Percentiles rank a stretch among this genome's conserved stretches.
Conservation (phyloP, 1,140 invertebrate genomes). For the Drosophila repletoides region DNA sequence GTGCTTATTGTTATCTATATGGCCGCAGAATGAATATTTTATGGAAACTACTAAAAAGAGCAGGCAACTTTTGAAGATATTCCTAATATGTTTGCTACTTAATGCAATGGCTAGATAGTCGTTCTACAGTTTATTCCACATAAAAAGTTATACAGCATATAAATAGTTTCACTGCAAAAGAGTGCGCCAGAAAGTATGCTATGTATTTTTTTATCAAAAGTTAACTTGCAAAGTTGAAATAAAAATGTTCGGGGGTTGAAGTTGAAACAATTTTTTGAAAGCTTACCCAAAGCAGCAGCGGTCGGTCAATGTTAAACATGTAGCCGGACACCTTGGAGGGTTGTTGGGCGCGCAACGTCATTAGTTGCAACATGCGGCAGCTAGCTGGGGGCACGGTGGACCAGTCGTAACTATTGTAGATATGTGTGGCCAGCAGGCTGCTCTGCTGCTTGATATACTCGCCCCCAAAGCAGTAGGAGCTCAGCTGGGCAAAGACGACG, state of each 20-base stretch:
- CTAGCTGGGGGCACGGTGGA: background rate
- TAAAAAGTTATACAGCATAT: background rate
- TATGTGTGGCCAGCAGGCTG: background rate
- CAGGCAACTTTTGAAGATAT: no score
- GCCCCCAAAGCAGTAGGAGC: slow-evolving; percentile 46
- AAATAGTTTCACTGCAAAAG: background rate
- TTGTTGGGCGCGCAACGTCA: slow-evolving; percentile 48
- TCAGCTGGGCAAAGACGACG: slow-evolving; percentile 37
- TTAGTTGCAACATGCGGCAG: slow-evolving; percentile 25
- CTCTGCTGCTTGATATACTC: slow-evolving; percentile 51
- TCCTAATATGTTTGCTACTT: no score
- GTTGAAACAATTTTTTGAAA: background rate
- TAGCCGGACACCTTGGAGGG: slow-evolving; percentile 24
- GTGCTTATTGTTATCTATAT: no score
- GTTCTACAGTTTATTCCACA: no score
- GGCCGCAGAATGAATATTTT: no score
- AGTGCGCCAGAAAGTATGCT: background rate
- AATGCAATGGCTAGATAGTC: no score
- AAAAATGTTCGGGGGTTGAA: background rate
- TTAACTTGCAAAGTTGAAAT: background rate
- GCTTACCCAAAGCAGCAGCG: slow-evolving; percentile 52
- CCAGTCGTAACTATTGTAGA: slow-evolving; percentile 43
- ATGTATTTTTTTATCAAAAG: background rate
- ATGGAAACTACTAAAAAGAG: no score
- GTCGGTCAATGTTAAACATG: slow-evolving; percentile 51